Base-by-base conservation (phyloP, 2,888 invertebrate genomes). In the Malthinus seriepunctatus region DNA sequence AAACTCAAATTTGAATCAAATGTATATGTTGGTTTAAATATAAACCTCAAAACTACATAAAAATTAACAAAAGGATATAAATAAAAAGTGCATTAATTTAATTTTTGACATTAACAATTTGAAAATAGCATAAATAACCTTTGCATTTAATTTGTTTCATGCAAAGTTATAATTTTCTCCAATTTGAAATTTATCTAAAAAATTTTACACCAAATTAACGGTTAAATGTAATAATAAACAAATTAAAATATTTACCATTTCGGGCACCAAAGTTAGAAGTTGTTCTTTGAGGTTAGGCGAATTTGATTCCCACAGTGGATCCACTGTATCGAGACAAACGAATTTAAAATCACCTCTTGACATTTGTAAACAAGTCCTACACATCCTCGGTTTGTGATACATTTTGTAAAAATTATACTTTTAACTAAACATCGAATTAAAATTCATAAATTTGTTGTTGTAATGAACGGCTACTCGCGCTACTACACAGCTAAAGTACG, bases 221-320 rank as follows among this genome's bases (percentile, higher is more conserved):
- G 5, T 14, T 10, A 14, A 39, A 39, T 39, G 12, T 8, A 15
- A 23, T 6, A 8, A 44, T 14, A 44, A 8, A 23, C 44, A 9
- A 12, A 10, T 39, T 23, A 23, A 23, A 23, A 44, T 54, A 51
- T 10, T 60, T 55, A 60, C 60, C 60, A 60, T 60, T 60, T 60
- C 60, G 9, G 60, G 60, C 33, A 60, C 47, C 15, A 60, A 23
- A 33, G 31, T 47, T 23, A 51, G 32, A 55, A 60, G 37, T 31
- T 60, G 60, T 32, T 47, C 55, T 60, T 60, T 60, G 32, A 60
- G 60, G 60, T 60, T 60, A 59, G 59, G 59, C 34, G 56, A 55
- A 56, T 56, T 60, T n/a, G 55, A 56, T 15, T 60, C 55, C 60
- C 60, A 60, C 35, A 60, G 55, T 35, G 60, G 60, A 56, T 60